Evolutionary conservation across 2,888 invertebrate species (phyloP).

Genomic region (Drosophila ustulata): DNA sequence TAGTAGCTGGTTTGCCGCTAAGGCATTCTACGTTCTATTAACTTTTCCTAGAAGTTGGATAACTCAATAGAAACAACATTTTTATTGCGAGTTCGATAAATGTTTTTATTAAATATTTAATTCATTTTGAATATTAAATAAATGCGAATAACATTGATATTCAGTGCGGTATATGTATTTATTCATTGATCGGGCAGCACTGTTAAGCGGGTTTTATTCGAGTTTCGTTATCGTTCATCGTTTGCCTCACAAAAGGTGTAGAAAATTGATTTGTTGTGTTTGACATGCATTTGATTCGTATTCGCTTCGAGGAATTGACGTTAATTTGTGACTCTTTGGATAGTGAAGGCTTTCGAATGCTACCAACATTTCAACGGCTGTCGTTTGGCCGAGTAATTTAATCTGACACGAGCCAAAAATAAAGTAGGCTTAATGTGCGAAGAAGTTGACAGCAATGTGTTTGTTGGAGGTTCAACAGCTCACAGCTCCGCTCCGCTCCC

Average conservation of each 20-base stretch:
- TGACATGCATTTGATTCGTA: constrained; percentile 63
- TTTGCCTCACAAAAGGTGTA: constrained; percentile 6
- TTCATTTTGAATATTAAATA: not conserved
- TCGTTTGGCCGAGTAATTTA: constrained; percentile 71
- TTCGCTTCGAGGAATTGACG: constrained; percentile 35
- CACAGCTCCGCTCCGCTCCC: constrained; percentile 16
- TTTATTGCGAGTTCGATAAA: not conserved
- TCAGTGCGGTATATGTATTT: not conserved
- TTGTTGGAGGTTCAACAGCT: constrained; percentile 34
- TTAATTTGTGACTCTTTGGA: constrained; percentile 50
- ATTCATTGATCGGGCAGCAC: not conserved
- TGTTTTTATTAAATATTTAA: not conserved
- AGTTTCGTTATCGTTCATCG: not conserved
- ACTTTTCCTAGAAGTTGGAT: not conserved
- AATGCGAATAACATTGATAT: not conserved
- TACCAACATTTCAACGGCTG: constrained; percentile 49
- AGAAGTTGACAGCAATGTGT: constrained; percentile 72
- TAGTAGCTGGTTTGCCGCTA: not conserved
- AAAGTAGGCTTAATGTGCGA: constrained; percentile 75
- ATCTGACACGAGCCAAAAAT: constrained; percentile 72
- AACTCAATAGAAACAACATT: not conserved
- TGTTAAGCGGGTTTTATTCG: not conserved
- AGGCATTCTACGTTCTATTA: no score
- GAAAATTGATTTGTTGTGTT: constrained; percentile 58
- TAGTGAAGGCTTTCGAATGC: constrained; percentile 28